A percentile compares a stretch with the other conserved stretches of the same genome.
Conservation (phyloP, 2,113 vertebrate species). For the Chamaea fasciata region DNA sequence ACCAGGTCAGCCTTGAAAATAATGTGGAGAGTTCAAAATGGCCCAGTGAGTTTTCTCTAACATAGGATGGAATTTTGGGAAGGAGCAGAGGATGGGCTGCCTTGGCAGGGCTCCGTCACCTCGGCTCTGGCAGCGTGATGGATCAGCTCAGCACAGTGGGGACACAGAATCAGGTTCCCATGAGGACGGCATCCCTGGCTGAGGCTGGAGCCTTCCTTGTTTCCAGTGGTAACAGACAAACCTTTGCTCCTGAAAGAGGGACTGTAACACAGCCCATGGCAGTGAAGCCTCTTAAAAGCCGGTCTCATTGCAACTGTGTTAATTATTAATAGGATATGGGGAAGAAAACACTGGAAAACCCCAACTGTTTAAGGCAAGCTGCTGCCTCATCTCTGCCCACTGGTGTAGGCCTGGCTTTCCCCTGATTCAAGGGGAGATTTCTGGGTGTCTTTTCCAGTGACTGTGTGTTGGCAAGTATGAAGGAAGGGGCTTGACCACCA, state of each 20-base stretch:
- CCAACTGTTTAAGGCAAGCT: slow-evolving; percentile 50
- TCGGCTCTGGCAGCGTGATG: fast-evolving
- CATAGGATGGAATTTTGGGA: neutral
- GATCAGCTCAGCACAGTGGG: neutral
- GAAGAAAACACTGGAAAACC: slow-evolving; percentile 62
- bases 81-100: neutral
- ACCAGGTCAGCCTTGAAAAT: neutral
- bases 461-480: neutral
- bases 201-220: neutral
- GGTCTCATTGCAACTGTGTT: slow-evolving; percentile 46
- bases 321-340: slow-evolving; percentile 69
- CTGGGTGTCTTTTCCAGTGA: neutral
- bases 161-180: neutral
- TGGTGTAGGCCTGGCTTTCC: neutral
- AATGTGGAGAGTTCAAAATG: neutral
- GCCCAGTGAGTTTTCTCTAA: neutral
- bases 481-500: neutral
- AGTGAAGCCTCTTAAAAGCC: slow-evolving; percentile 58
- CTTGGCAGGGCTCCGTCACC: neutral
- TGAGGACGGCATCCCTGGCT: neutral
- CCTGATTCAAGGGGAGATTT: neutral
- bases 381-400: neutral
- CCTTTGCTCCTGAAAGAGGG: slow-evolving; percentile 31
- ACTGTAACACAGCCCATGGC: neutral
- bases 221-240: neutral